Conservation (phyloP, 2,888 invertebrate species). For the Himalopsyche kuldschensis region DNA sequence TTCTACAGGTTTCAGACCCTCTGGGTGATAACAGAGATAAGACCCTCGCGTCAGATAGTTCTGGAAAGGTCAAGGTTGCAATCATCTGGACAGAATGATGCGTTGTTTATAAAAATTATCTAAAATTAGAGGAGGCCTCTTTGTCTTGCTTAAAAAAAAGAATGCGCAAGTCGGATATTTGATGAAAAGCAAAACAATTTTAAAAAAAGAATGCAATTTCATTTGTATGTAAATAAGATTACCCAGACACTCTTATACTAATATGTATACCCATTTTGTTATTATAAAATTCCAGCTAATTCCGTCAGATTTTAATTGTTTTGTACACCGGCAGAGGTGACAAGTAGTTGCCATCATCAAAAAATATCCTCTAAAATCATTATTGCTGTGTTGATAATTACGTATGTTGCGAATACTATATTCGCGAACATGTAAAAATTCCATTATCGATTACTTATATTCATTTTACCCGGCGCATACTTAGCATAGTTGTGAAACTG, state of each 20-base stretch:
- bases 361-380: neutral
- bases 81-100: neutral
- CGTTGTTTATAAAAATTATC: neutral
- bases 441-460: too few species aligned
- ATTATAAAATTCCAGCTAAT: neutral
- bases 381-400: too few species aligned
- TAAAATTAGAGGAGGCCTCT: neutral
- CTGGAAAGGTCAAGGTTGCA: neutral
- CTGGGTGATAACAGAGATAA: neutral
- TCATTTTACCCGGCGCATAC: too few species aligned
- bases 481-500: too few species aligned
- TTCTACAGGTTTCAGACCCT: slow-evolving; percentile 15
- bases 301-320: neutral
- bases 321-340: neutral
- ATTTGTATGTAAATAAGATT: neutral
- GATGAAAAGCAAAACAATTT: neutral
- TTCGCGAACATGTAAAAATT: too few species aligned
- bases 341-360: neutral
- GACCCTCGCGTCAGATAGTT: neutral
- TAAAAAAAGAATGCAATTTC: neutral
- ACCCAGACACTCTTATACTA: neutral
- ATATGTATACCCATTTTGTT: neutral
- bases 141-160: neutral
- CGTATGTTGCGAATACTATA: too few species aligned
- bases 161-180: neutral